phyloP scores from a whole-genome alignment of 2,797 vertebrate genomes.

The Parotocinclus haroldoi region DNA sequence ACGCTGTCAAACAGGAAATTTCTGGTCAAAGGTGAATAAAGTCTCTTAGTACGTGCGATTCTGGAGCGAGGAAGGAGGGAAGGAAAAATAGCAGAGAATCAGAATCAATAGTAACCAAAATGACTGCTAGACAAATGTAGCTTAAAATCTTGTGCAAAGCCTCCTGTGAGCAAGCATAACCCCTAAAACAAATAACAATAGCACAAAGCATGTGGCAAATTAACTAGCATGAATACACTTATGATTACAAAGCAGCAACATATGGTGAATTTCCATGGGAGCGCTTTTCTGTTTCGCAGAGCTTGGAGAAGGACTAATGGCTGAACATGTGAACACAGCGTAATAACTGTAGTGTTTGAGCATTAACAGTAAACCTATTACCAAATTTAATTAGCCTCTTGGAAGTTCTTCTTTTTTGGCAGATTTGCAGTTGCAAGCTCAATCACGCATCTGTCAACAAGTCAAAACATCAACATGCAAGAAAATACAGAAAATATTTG shows the following conservation, averaged over 20 bases:
- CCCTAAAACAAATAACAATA: not conserved
- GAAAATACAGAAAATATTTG: too few species aligned
- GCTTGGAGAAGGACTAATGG: conserved; percentile 23
- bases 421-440: too few species aligned
- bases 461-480: too few species aligned
- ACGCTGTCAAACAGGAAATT: conserved; percentile 60
- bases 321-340: too few species aligned
- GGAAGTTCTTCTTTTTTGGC: too few species aligned
- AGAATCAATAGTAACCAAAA: not conserved
- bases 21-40: conserved; percentile 60
- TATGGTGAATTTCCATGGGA: conserved; percentile 16
- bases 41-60: conserved; percentile 43
- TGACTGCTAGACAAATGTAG: not conserved
- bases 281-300: conserved; percentile 8
- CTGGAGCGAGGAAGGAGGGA: conserved; percentile 49
- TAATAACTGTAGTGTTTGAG: too few species aligned
- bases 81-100: not conserved
- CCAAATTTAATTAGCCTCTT: too few species aligned
- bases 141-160: not conserved
- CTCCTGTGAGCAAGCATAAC: not conserved
- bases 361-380: too few species aligned
- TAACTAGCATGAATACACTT: conserved; percentile 9
- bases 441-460: too few species aligned
- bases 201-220: not conserved
- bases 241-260: conserved; percentile 21